Conservation (phyloP, 2,888 invertebrate genomes). For the Ichneumoninae sp. region DNA sequence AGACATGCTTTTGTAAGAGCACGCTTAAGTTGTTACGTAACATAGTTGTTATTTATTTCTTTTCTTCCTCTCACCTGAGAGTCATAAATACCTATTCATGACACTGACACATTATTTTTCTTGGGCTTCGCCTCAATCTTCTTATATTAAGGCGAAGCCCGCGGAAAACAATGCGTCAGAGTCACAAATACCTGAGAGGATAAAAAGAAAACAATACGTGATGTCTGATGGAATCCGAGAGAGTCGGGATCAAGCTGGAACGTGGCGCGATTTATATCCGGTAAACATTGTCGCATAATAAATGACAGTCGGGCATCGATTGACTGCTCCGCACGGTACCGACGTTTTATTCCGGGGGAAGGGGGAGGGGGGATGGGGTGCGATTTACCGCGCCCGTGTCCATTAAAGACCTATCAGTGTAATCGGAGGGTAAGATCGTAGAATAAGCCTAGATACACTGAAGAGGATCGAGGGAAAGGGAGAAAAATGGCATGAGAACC, state of each 20-base stretch:
- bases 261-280: no score
- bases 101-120: no score
- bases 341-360: constrained; percentile 69
- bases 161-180: background rate
- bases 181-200: background rate
- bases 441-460: constrained; percentile 69
- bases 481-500: constrained; percentile 56
- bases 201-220: background rate
- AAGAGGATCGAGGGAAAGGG: constrained; percentile 46
- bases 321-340: constrained; percentile 63
- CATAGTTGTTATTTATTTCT: no score
- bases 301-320: constrained; percentile 66
- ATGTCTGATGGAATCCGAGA: no score
- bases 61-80: no score
- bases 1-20: background rate
- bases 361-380: background rate
- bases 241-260: no score
- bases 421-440: constrained; percentile 67
- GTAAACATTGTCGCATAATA: constrained; percentile 28
- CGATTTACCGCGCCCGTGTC: constrained; percentile 38
- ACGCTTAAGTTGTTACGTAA: no score
- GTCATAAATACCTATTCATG: no score
- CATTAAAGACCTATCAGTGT: constrained; percentile 70
- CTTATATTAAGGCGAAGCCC: background rate
- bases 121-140: no score